A percentile compares a stretch with the other conserved stretches of the same genome.
Evolutionary conservation across 2,888 invertebrate genomes (phyloP).

Genomic region (Pecten maximus): DNA sequence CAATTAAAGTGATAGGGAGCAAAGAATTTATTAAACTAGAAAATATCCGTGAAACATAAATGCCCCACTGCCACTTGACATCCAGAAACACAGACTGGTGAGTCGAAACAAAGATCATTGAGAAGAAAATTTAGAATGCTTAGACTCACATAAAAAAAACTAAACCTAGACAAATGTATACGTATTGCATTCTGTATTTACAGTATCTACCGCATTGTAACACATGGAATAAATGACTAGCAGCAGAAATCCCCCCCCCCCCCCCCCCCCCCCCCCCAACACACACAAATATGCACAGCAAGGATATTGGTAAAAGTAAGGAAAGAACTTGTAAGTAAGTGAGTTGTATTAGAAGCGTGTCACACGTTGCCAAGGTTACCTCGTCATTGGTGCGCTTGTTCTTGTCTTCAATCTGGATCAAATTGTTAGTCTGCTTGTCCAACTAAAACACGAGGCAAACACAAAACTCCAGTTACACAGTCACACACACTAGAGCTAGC

Average conservation of each 20-base stretch:
- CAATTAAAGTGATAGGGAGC: too few species aligned
- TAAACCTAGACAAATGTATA: too few species aligned
- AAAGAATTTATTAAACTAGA: too few species aligned
- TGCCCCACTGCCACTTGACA: too few species aligned
- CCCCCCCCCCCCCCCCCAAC: constrained; percentile 26
- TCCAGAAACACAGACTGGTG: too few species aligned
- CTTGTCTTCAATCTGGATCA: constrained; percentile 70
- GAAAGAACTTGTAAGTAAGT: not conserved
- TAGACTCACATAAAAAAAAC: too few species aligned
- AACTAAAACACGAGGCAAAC: constrained; percentile 65
- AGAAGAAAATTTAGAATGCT: too few species aligned
- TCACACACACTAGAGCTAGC: constrained; percentile 15
- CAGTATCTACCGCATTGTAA: not conserved
- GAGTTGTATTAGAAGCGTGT: constrained; percentile 34
- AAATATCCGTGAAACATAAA: too few species aligned
- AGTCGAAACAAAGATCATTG: too few species aligned
- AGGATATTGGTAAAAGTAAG: not conserved
- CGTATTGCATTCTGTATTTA: too few species aligned
- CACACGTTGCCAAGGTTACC: constrained; percentile 63
- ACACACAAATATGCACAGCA: not conserved
- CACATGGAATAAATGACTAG: not conserved
- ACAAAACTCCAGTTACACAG: constrained; percentile 31
- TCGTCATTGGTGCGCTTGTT: constrained; percentile 72
- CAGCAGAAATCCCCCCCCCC: not conserved
- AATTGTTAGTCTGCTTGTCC: constrained; percentile 70